phyloP scores from a whole-genome alignment of 2,797 vertebrate species.

The Sebastes hopkinsi region DNA sequence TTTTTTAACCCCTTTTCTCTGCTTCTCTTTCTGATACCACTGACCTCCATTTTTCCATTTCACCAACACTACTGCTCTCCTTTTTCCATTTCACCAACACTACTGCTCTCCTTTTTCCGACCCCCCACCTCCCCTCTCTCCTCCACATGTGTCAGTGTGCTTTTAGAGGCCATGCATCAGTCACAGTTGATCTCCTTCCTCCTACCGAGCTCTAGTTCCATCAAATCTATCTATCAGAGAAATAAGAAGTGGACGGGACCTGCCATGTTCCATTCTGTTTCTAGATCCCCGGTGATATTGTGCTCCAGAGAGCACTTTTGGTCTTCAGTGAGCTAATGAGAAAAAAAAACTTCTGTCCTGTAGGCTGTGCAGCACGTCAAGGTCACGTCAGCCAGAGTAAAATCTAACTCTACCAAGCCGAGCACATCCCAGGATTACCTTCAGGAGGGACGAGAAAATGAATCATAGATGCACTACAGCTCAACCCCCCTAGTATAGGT shows the following conservation, averaged over 20 bases:
- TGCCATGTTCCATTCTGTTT: background rate
- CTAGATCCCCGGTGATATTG: background rate
- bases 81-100: constrained; percentile 21
- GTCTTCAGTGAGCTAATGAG: background rate
- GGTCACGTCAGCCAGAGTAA: constrained; percentile 47
- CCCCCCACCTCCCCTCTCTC: background rate
- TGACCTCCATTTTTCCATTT: constrained; percentile 47
- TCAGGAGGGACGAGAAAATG: constrained; percentile 18
- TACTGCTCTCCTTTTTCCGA: constrained; percentile 4
- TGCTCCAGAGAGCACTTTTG: background rate
- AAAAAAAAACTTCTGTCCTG: background rate
- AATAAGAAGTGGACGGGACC: background rate
- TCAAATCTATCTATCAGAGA: constrained; percentile 10
- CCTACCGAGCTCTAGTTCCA: background rate
- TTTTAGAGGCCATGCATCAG: constrained; percentile 31
- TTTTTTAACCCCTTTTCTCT: background rate
- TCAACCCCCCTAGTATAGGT: constrained; percentile 6
- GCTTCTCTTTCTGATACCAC: constrained; percentile 28
- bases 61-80: constrained; percentile 4
- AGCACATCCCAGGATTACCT: constrained; percentile 36
- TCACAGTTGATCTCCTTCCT: constrained; percentile 27
- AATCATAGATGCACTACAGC: constrained; percentile 43
- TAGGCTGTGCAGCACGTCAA: constrained; percentile 18
- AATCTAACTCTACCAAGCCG: constrained; percentile 27
- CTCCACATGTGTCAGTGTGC: constrained; percentile 3